Conservation (phyloP, 1,140 invertebrate genomes). For the Zaprionus kolodkinae region DNA sequence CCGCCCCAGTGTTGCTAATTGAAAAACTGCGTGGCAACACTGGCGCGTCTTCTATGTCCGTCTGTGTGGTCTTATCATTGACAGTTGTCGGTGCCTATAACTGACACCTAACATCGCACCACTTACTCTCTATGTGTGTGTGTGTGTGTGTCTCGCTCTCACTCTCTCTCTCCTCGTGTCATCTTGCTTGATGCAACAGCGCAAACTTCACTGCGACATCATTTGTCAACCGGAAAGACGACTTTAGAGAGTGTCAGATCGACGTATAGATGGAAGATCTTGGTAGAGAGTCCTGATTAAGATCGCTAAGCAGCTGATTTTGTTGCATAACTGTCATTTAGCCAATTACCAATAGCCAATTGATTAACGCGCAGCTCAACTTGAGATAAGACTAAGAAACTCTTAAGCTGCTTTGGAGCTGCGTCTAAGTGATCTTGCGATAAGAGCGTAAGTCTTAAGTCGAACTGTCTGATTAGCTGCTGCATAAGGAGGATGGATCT, state of each 20-base stretch:
- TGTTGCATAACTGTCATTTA: conserved; percentile 8
- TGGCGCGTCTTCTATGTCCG: conserved; percentile 4
- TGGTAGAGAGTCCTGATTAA: conserved; percentile 13
- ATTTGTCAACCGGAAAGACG: conserved; percentile 38
- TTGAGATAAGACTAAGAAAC: not conserved
- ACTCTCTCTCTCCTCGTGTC: conserved; percentile 28
- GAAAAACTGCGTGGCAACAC: conserved; percentile 62
- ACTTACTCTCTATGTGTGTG: conserved; percentile 22
- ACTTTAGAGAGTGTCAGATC: conserved; percentile 34
- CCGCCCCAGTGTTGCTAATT: conserved; percentile 50
- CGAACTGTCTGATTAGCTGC: not conserved
- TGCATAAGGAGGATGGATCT: not conserved
- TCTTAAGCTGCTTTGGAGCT: conserved; percentile 6
- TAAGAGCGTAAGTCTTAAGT: not conserved
- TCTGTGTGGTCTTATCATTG: conserved; percentile 61
- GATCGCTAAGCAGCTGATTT: conserved; percentile 12
- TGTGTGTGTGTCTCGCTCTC: not conserved
- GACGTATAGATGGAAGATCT: conserved; percentile 22
- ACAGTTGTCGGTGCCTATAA: conserved; percentile 62
- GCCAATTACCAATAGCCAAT: conserved; percentile 6
- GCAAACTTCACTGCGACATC: conserved; percentile 41
- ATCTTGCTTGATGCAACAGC: conserved; percentile 30
- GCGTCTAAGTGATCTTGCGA: not conserved
- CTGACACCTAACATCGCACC: conserved; percentile 63
- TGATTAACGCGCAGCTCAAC: conserved; percentile 26